Percentiles rank a stretch among this genome's conserved stretches.
These are phyloP conservation scores for Pedetes capensis DNA, from an alignment of 2,113 vertebrate species.

Conservation along the genomic window DNA sequence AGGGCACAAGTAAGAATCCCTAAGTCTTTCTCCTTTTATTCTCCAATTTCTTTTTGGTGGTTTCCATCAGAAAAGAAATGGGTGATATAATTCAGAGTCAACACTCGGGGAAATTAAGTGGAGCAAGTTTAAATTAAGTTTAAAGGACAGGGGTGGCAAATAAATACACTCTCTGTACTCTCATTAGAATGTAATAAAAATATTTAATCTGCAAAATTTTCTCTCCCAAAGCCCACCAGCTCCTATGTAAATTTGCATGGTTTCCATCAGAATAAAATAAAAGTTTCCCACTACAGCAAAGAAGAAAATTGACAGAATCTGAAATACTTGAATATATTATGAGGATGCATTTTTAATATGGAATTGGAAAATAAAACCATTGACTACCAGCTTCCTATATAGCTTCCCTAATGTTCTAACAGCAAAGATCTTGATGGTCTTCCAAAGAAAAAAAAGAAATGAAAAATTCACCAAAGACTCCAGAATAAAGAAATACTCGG, in stretches of 20 bases:
- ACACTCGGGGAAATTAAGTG: background rate
- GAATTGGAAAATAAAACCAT: slow-evolving; percentile 22
- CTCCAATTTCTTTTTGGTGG: background rate
- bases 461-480: slow-evolving; percentile 5
- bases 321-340: slow-evolving; percentile 25
- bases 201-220: background rate
- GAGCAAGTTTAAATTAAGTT: background rate
- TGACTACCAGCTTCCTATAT: background rate
- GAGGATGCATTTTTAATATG: slow-evolving; percentile 6
- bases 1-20: background rate
- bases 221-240: background rate
- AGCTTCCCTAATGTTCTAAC: background rate
- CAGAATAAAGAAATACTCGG: background rate
- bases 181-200: background rate
- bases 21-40: background rate
- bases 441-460: slow-evolving; percentile 38
- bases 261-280: slow-evolving; percentile 22
- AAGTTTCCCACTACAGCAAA: background rate
- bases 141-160: background rate
- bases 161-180: background rate
- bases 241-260: background rate
- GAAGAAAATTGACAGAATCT: slow-evolving; percentile 8
- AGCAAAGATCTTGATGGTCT: background rate
- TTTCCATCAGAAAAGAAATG: background rate
- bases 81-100: background rate